These are phyloP conservation scores for Sinotaia quadrata DNA, from an alignment of 2,888 invertebrate genomes.

Conservation along the genomic window DNA sequence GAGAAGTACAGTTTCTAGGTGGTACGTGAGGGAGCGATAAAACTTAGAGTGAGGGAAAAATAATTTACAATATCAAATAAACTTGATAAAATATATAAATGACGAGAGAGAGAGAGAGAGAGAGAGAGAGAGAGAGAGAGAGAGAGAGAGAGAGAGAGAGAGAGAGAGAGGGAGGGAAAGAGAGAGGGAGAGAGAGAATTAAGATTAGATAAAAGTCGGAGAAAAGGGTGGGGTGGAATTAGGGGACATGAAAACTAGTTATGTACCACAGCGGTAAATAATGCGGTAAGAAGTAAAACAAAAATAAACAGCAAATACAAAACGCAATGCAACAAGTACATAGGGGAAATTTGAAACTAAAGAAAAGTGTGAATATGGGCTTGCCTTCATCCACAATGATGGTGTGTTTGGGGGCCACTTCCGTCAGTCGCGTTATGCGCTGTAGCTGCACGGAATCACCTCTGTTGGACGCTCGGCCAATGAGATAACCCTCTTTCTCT, in stretches of 20 bases:
- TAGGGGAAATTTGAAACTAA: too few species aligned
- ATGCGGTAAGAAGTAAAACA: too few species aligned
- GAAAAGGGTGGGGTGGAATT: too few species aligned
- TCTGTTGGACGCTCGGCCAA: conserved; percentile 38
- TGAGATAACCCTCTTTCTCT: conserved; percentile 32
- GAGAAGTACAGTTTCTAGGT: too few species aligned
- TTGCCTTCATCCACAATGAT: conserved; percentile 45
- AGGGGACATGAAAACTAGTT: too few species aligned
- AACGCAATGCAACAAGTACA: too few species aligned
- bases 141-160: neutral
- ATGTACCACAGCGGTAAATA: too few species aligned
- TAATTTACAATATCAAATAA: neutral
- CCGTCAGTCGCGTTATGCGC: conserved; percentile 45
- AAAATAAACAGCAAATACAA: too few species aligned
- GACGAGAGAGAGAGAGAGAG: neutral
- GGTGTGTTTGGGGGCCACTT: conserved; percentile 56
- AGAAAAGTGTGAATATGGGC: too few species aligned
- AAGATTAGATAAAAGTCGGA: neutral
- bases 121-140: neutral
- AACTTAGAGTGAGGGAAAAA: too few species aligned
- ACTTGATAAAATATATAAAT: neutral
- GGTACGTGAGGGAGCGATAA: too few species aligned
- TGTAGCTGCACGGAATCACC: conserved; percentile 3
- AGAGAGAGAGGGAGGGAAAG: neutral
- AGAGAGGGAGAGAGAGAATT: neutral